phyloP scores from a whole-genome alignment of 2,113 vertebrate genomes.

The Thalassarche chlororhynchos region DNA sequence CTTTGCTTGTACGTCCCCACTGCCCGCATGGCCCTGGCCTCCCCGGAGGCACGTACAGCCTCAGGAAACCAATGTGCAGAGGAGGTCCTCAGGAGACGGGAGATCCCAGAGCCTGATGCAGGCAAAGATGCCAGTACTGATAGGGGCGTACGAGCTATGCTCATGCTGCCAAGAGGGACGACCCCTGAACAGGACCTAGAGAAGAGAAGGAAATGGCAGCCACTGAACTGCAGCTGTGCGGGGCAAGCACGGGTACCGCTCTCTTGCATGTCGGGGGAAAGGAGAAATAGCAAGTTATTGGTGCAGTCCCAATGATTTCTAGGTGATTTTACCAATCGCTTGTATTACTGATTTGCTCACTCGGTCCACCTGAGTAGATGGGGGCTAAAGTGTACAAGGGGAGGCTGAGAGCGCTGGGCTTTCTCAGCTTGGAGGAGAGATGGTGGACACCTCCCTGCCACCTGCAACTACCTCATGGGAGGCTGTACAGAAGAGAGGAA shows the following conservation, averaged over 20 bases:
- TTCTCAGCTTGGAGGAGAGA: background rate
- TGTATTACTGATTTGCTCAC: rapidly evolving
- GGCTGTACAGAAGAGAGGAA: background rate
- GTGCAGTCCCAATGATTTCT: rapidly evolving
- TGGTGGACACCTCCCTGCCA: background rate
- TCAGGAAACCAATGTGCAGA: rapidly evolving
- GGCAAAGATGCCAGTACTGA: background rate
- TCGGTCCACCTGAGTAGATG: rapidly evolving
- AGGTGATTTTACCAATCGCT: too few species aligned
- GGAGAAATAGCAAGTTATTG: background rate
- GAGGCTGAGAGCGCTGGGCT: background rate
- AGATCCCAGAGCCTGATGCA: rapidly evolving
- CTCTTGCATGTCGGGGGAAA: rapidly evolving
- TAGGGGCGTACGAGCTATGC: rapidly evolving
- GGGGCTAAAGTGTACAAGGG: background rate
- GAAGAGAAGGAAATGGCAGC: background rate
- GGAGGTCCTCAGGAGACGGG: background rate
- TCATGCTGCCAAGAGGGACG: background rate
- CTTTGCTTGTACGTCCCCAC: rapidly evolving
- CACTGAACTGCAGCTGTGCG: rapidly evolving
- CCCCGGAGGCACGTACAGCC: too few species aligned
- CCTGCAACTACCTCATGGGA: background rate
- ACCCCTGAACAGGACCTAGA: too few species aligned
- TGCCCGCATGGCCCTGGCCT: rapidly evolving
- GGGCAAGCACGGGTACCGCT: rapidly evolving